Percentiles rank a stretch among this genome's conserved stretches.
Conservation (phyloP, 2,888 invertebrate genomes). For the Rhamphomyia laevipes region DNA sequence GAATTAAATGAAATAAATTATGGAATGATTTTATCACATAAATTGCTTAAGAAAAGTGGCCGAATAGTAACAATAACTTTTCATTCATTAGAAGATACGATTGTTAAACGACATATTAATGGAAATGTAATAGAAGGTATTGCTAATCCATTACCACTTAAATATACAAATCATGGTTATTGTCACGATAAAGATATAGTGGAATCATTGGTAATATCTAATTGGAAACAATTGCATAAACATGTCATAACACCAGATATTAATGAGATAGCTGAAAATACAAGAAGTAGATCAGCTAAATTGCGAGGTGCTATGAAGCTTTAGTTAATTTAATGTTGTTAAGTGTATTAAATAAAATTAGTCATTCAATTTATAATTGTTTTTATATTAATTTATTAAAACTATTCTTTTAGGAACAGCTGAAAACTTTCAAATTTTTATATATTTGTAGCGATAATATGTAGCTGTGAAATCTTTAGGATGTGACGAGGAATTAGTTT, state of each 20-base stretch:
- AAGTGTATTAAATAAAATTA: background rate
- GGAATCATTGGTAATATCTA: constrained; percentile 46
- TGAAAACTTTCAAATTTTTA: too few relatives aligned
- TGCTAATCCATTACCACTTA: constrained; percentile 59
- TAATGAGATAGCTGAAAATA: constrained; percentile 66
- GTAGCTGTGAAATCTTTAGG: too few relatives aligned
- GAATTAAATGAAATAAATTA: constrained; percentile 92
- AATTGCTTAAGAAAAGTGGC: constrained; percentile 66
- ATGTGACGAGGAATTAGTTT: too few relatives aligned
- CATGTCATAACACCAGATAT: constrained; percentile 64
- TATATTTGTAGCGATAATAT: too few relatives aligned
- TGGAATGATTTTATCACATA: constrained; percentile 65
- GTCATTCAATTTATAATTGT: too few relatives aligned
- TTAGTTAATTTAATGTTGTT: background rate
- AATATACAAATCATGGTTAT: constrained; percentile 52
- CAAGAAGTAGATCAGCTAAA: constrained; percentile 80
- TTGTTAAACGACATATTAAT: constrained; percentile 78
- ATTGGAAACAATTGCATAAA: constrained; percentile 70
- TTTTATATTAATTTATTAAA: too few relatives aligned
- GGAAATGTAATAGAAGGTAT: constrained; percentile 63
- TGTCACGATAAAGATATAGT: constrained; percentile 49
- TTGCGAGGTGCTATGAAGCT: constrained; percentile 68
- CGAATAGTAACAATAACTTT: constrained; percentile 74
- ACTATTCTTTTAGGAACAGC: too few relatives aligned
- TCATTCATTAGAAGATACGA: constrained; percentile 87